Percentiles rank a stretch among this genome's conserved stretches.
phyloP scores from a whole-genome alignment of 2,113 vertebrate genomes.

The Python bivittatus region DNA sequence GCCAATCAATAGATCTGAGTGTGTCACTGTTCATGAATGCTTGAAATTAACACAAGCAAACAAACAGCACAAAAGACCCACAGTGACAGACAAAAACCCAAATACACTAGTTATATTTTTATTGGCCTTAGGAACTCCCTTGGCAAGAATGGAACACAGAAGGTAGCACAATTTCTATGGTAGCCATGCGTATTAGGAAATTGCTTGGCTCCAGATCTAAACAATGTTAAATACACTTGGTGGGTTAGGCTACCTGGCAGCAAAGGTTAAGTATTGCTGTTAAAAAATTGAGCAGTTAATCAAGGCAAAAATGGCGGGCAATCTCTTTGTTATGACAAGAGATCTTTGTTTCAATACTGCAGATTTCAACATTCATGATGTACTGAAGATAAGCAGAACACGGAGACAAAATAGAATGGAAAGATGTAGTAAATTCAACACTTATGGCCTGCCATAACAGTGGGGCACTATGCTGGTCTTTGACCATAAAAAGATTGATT shows the following conservation, averaged over 20 bases:
- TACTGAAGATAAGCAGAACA: not conserved
- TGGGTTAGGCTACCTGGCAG: not conserved
- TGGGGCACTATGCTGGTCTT: not conserved
- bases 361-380: not conserved
- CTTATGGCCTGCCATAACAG: not conserved
- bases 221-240: not conserved
- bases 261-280: not conserved
- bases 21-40: not conserved
- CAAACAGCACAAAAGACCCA: not conserved
- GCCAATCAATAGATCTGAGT: not conserved
- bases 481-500: not conserved
- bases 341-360: not conserved
- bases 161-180: not conserved
- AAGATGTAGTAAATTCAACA: not conserved
- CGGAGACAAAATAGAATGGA: not conserved
- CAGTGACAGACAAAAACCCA: not conserved
- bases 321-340: constrained; percentile 16
- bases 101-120: not conserved
- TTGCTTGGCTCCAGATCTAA: not conserved
- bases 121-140: not conserved
- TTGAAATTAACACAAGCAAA: not conserved
- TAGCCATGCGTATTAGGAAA: not conserved
- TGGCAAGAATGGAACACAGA: not conserved
- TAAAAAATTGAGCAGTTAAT: constrained; percentile 7
- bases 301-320: not conserved